Evolutionary conservation across 1,140 invertebrate species (phyloP).

Genomic region (Chlorops oryzae): DNA sequence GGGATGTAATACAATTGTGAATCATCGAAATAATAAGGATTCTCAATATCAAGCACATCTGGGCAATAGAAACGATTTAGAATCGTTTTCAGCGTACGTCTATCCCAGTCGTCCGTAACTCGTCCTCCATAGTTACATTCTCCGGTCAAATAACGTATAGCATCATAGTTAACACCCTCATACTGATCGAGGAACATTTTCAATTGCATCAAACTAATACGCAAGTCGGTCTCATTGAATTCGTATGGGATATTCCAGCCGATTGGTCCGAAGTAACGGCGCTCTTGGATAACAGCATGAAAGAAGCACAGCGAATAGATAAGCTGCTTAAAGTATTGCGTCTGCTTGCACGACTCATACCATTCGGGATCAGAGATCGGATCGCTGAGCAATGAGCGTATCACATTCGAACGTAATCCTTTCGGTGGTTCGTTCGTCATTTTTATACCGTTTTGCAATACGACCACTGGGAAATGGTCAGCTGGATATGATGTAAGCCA

Average conservation of each 20-base stretch:
- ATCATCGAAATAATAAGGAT: slow-evolving; percentile 57
- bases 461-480: slow-evolving; percentile 83
- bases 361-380: slow-evolving; percentile 83
- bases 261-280: slow-evolving; percentile 84
- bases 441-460: slow-evolving; percentile 91
- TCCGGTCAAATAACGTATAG: slow-evolving; percentile 82
- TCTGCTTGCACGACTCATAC: slow-evolving; percentile 76
- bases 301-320: slow-evolving; percentile 90
- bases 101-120: slow-evolving; percentile 93
- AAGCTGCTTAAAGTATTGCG: slow-evolving; percentile 74
- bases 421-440: slow-evolving; percentile 94
- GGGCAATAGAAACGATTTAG: slow-evolving; percentile 74
- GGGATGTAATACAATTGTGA: slow-evolving; percentile 71
- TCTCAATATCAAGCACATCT: slow-evolving; percentile 50
- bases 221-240: slow-evolving; percentile 91
- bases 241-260: slow-evolving; percentile 96
- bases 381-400: slow-evolving; percentile 76
- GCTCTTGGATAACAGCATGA: slow-evolving; percentile 86
- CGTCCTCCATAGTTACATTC: slow-evolving; percentile 96
- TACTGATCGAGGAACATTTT: slow-evolving; percentile 85
- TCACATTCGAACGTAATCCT: slow-evolving; percentile 67
- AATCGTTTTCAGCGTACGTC: slow-evolving; percentile 77
- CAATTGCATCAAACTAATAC: slow-evolving; percentile 81
- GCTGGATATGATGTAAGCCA: slow-evolving; percentile 93
- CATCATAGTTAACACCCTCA: slow-evolving; percentile 81